A percentile compares a stretch with the other conserved stretches of the same genome.
Conservation (phyloP, 2,113 vertebrate species). For the Puma concolor region DNA sequence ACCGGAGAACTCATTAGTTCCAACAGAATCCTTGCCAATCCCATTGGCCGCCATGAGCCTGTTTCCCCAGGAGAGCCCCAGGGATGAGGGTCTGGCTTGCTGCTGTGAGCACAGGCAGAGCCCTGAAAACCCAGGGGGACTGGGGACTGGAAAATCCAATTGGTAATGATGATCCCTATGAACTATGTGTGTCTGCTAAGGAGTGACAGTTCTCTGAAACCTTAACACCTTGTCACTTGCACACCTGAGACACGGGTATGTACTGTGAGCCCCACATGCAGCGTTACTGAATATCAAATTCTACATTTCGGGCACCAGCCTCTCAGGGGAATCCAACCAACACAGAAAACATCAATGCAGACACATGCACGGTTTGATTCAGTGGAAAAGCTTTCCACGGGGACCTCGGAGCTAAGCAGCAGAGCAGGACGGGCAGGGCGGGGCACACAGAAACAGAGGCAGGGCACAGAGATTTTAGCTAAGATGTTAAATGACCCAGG, state of each 20-base stretch:
- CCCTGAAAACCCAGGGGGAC: background rate
- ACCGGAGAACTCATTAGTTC: background rate
- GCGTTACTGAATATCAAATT: background rate
- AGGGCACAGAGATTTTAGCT: background rate
- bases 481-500: constrained; percentile 49
- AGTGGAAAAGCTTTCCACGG: background rate
- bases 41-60: background rate
- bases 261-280: background rate
- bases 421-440: background rate
- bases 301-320: background rate
- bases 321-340: background rate
- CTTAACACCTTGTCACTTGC: constrained; percentile 22
- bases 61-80: constrained; percentile 4
- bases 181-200: constrained; percentile 12
- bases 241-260: constrained; percentile 23
- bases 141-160: constrained; percentile 38
- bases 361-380: background rate
- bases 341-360: constrained; percentile 45
- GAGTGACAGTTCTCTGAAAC: constrained; percentile 56
- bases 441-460: constrained; percentile 13
- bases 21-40: background rate
- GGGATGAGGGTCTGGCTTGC: constrained; percentile 24
- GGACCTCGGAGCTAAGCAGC: background rate
- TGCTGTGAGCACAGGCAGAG: constrained; percentile 13
- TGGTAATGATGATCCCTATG: constrained; percentile 5